Conservation (phyloP, 2,113 vertebrate species). For the Varanus salvator region DNA sequence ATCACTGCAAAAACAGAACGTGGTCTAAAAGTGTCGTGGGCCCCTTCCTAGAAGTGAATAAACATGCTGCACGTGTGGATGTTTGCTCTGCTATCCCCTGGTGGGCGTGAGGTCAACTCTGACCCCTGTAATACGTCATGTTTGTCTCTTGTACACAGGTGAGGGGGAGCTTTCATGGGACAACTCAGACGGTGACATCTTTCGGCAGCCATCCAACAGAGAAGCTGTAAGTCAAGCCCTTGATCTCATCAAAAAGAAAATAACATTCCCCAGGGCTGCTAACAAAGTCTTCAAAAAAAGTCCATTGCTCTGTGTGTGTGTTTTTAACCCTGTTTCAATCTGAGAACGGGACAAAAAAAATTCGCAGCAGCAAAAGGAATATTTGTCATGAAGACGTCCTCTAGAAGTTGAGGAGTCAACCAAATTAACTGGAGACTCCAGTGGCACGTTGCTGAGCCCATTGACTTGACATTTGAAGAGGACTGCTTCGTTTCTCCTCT, state of each 20-base stretch:
- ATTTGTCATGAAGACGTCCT: background rate
- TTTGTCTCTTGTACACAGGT: slow-evolving; percentile 67
- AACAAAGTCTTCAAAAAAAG: background rate
- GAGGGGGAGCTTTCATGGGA: slow-evolving; percentile 84
- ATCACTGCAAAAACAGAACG: background rate
- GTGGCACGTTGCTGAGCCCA: background rate
- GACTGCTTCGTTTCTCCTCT: background rate
- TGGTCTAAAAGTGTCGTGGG: too few species aligned
- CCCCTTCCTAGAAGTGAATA: background rate
- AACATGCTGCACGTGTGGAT: too few species aligned
- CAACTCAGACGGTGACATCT: slow-evolving; percentile 79
- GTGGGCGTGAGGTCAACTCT: background rate
- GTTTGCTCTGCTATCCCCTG: background rate
- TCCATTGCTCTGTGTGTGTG: background rate
- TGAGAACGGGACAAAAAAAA: background rate
- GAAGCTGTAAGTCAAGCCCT: slow-evolving; percentile 81
- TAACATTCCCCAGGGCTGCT: background rate
- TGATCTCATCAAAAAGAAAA: slow-evolving; percentile 9
- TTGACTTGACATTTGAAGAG: background rate
- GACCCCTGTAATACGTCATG: slow-evolving; percentile 18
- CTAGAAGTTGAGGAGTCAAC: background rate
- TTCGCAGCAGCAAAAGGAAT: background rate
- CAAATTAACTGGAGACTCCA: background rate
- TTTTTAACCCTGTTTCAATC: background rate
- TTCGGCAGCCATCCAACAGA: slow-evolving; percentile 83